Conservation (phyloP, 2,888 invertebrate species). For the Acleris cristana region DNA sequence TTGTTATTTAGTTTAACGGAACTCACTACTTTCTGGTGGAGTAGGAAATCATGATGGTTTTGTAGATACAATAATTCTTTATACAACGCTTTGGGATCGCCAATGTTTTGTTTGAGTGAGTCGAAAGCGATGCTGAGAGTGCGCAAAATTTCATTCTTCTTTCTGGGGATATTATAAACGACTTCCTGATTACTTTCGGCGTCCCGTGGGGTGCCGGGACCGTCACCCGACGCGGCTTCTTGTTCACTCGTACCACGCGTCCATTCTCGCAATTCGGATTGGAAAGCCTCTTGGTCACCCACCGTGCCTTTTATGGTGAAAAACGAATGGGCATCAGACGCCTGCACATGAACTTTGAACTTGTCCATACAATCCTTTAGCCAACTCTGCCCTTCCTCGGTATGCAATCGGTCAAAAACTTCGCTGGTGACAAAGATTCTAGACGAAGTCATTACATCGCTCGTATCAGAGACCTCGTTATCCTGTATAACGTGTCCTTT, state of each 20-base stretch:
- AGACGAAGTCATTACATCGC: slow-evolving; percentile 68
- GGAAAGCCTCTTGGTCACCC: slow-evolving; percentile 79
- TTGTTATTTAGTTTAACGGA: slow-evolving; percentile 60
- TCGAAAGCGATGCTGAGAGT: slow-evolving; percentile 63
- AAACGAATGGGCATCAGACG: slow-evolving; percentile 62
- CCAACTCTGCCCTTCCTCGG: slow-evolving; percentile 75
- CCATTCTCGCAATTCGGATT: slow-evolving; percentile 74
- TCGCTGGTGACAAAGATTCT: slow-evolving; percentile 79
- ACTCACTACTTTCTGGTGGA: slow-evolving; percentile 64
- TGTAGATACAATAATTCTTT: slow-evolving; percentile 72
- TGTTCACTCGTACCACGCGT: slow-evolving; percentile 44
- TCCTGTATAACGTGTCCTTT: slow-evolving; percentile 75
- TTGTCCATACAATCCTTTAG: slow-evolving; percentile 60
- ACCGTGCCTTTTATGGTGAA: slow-evolving; percentile 78
- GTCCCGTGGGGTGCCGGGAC: neutral
- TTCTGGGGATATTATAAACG: slow-evolving; percentile 62
- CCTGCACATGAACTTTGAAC: slow-evolving; percentile 65
- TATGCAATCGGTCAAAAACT: slow-evolving; percentile 73
- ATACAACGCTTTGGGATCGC: slow-evolving; percentile 76
- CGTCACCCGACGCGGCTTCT: slow-evolving; percentile 28
- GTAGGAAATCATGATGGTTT: slow-evolving; percentile 68
- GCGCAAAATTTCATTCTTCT: slow-evolving; percentile 59
- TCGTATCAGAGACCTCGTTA: slow-evolving; percentile 76
- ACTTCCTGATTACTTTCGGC: neutral
- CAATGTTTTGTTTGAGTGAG: slow-evolving; percentile 71